Conservation (phyloP, 2,797 vertebrate genomes). For the Eremophila alpestris region DNA sequence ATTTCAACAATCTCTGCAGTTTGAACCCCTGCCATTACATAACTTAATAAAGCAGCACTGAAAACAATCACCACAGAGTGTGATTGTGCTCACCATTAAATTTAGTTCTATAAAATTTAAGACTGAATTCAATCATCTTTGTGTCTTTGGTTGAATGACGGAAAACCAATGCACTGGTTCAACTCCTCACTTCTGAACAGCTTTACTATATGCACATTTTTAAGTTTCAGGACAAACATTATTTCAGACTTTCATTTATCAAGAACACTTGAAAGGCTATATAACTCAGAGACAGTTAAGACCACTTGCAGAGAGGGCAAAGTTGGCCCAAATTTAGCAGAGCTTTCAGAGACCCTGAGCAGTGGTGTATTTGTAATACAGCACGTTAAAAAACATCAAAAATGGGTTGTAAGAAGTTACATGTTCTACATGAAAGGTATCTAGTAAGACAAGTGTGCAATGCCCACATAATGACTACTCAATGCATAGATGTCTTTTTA, state of each 20-base stretch:
- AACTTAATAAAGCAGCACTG: slow-evolving; percentile 79
- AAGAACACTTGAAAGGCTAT: slow-evolving; percentile 24
- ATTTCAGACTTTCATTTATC: slow-evolving; percentile 65
- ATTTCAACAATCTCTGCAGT: slow-evolving; percentile 67
- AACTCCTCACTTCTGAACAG: slow-evolving; percentile 45
- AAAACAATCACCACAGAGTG: slow-evolving; percentile 75
- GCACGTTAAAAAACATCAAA: neutral
- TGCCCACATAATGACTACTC: neutral
- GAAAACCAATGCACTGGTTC: slow-evolving; percentile 49
- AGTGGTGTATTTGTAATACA: neutral
- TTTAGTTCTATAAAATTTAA: slow-evolving; percentile 72
- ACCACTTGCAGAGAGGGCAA: slow-evolving; percentile 5
- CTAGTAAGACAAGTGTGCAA: neutral
- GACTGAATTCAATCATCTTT: slow-evolving; percentile 69
- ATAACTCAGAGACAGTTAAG: slow-evolving; percentile 45
- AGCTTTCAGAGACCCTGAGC: neutral
- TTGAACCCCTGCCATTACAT: slow-evolving; percentile 73
- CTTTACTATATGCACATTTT: slow-evolving; percentile 52
- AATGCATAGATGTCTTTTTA: neutral
- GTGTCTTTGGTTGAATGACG: slow-evolving; percentile 59
- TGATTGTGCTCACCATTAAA: slow-evolving; percentile 69
- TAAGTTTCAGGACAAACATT: slow-evolving; percentile 41
- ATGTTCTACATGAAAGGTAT: neutral
- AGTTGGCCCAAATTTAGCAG: slow-evolving; percentile 42
- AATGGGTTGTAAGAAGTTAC: neutral